Evolutionary conservation across 2,797 vertebrate genomes (phyloP), one percentile per base, ranked within the genome.

Genomic region (Dermochelys coriacea): DNA sequence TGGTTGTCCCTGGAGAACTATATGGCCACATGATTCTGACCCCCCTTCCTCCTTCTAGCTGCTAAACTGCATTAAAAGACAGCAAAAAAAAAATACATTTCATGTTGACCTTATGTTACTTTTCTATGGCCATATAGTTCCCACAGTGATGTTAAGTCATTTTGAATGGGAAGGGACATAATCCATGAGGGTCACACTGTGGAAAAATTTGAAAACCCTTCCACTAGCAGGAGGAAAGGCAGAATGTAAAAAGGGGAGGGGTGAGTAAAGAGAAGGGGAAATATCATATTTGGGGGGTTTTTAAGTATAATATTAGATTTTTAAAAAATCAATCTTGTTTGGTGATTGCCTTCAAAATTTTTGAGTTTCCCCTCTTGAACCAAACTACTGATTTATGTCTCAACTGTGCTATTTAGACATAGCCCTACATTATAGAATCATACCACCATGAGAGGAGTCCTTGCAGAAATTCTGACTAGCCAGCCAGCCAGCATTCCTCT

Each of bases 341-440:
- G 55, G 31, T 71, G 75, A 59, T 75, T 68, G 41, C 83, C 87
- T n/a, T 52, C 37, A 27, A 55, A 68, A 78, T 84, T 88, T 96
- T 87, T 82, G 74, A 95, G 91, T 80, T 84, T 80, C 31, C 95
- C 78, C 85, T 95, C 88, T 89, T 71, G 64, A 71, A 75, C 79
- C 23, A 89, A 81, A 45, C 7, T 51, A 50, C 79, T 89, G 51
- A 90, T 21, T 37, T 71, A 34, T 71, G n/a, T 21, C n/a, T 71
- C 34, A 37, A 4, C n/a, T 37, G 21, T 37, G 21, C 18, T 71
- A 37, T 21, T 71, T 34, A 37, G 18, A 71, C 64, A n/a, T 11
- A 10, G 64, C 64, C 19, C 16, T n/a, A 9, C 15, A 5, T 37
- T 71, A 27, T 31, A 31, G 57, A 59, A 31, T 12, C 57, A 52